Evolutionary conservation across 1,140 invertebrate genomes (phyloP).

Genomic region (Polypedilum pembai): DNA sequence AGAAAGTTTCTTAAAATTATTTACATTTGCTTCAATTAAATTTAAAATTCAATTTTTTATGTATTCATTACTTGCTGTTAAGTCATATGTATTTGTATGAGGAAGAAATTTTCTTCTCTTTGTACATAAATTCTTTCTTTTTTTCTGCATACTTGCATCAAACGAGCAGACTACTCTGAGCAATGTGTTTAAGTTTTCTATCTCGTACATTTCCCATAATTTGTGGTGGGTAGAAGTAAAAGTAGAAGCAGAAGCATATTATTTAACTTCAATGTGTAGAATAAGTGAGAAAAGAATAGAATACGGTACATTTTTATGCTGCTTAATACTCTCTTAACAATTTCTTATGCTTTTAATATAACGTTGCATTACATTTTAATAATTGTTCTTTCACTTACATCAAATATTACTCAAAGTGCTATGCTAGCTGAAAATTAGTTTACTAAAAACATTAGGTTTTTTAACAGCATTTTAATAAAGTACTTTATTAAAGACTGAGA

Average conservation of each 20-base stretch:
- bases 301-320: not conserved
- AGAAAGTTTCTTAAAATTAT: too few species aligned
- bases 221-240: not conserved
- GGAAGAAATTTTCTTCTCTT: too few species aligned
- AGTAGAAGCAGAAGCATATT: not conserved
- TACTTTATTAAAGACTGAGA: not conserved
- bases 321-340: not conserved
- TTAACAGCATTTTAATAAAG: not conserved
- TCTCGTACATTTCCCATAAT: not conserved
- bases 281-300: not conserved
- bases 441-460: not conserved
- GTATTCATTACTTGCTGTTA: too few species aligned
- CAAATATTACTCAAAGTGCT: not conserved
- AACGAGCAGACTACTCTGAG: not conserved
- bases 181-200: not conserved
- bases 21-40: too few species aligned
- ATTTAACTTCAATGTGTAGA: not conserved
- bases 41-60: too few species aligned
- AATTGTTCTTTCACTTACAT: not conserved
- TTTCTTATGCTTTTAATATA: not conserved
- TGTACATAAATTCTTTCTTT: not conserved
- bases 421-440: not conserved
- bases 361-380: not conserved
- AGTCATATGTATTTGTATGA: too few species aligned
- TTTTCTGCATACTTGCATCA: not conserved